These are phyloP conservation scores for Xenopus petersii DNA, from an alignment of 2,797 vertebrate species.

Conservation along the genomic window DNA sequence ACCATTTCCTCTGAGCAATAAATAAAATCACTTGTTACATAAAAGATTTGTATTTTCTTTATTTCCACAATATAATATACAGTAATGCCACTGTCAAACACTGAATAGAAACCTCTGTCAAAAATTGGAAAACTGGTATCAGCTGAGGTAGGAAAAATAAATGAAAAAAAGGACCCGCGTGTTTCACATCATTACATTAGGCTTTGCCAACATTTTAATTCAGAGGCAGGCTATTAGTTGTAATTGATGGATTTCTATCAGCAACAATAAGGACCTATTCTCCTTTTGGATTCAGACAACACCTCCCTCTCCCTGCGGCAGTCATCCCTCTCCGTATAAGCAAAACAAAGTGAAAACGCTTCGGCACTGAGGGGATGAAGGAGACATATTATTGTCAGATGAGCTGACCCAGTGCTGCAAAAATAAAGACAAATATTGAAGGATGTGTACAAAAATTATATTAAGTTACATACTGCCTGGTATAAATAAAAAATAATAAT, in stretches of 20 bases:
- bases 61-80: no score
- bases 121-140: no score
- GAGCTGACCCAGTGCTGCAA: not conserved
- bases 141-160: not conserved
- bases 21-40: no score
- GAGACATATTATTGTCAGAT: not conserved
- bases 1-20: no score
- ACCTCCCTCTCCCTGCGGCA: constrained; percentile 38
- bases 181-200: not conserved
- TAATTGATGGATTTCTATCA: constrained; percentile 67
- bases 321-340: constrained; percentile 45
- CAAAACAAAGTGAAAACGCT: constrained; percentile 3
- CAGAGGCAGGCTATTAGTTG: constrained; percentile 60
- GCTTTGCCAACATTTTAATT: constrained; percentile 58
- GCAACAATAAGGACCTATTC: constrained; percentile 61
- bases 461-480: not conserved
- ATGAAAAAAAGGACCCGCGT: not conserved
- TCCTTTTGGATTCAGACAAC: constrained; percentile 52
- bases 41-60: no score
- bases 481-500: no score
- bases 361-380: not conserved
- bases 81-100: no score
- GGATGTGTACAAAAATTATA: not conserved
- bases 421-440: not conserved
- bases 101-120: no score